Evolutionary conservation across 2,113 vertebrate genomes (phyloP), one percentile per base, ranked within the genome.

Genomic region (Pagrus major): DNA sequence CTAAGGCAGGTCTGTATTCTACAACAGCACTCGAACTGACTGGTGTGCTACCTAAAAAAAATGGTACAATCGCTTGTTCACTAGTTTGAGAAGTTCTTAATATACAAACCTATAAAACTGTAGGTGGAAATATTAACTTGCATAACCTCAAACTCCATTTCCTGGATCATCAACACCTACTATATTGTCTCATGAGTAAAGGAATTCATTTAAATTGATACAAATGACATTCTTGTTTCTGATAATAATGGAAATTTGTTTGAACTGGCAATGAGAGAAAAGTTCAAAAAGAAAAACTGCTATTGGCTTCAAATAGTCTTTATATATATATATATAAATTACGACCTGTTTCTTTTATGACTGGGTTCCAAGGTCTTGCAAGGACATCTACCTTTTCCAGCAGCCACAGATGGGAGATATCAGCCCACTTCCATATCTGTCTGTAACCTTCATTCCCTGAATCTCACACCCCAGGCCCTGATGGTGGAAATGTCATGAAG

Each of bases 311-410:
- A 51, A 51, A 49, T 39, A 46, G n/a, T 41, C 11, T 37, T 60
- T 15, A 6, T 16, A 15, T 31, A 18, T 21, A 14, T 42, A 29
- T 21, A 20, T 41, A 64, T 41, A 44, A 18, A 27, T 35, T 46
- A 60, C 49, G 60, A 14, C 49, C 23, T 2, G 11, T 27, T 76
- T 51, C 23, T 44, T 69, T 58, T 52, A 12, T 42, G 39, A 59
- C 71, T 42, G 18, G 31, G 12, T 69, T 72, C 46, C 71, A 89
- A 86, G 76, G 86, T 81, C 81, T 71, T 33, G 25, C 76, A 89
- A 86, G 88, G 89, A 78, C 88, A 90, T 85, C 77, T 84, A 52
- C 55, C 71, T 81, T 66, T 89, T 71, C 78, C 83, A 88, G 72
- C 60, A 69, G 59, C 44, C 59, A 55, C 80, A 78, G 84, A 89